Evolutionary conservation across 2,113 vertebrate genomes (phyloP).

Genomic region (Reinhardtius hippoglossoides): DNA sequence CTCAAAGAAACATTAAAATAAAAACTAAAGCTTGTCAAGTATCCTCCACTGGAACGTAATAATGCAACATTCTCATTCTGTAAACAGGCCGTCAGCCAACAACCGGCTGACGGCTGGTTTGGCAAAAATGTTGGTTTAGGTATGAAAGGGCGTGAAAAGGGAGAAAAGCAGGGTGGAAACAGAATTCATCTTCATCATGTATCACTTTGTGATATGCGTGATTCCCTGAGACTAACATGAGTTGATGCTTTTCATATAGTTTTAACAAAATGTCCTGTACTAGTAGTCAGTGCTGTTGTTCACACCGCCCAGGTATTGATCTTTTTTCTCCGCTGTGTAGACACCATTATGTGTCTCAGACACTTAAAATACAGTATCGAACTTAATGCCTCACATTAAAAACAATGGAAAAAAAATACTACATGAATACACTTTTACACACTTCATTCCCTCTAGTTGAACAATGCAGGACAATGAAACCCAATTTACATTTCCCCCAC

Average conservation of each 20-base stretch:
- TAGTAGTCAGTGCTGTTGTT: conserved; percentile 41
- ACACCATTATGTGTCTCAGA: conserved; percentile 54
- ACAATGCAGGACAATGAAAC: conserved; percentile 48
- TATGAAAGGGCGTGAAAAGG: conserved; percentile 80
- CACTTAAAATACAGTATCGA: conserved; percentile 68
- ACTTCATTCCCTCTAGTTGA: conserved; percentile 53
- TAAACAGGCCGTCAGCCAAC: conserved; percentile 91
- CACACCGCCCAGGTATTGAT: conserved; percentile 44
- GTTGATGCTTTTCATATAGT: conserved; percentile 58
- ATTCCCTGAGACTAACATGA: conserved; percentile 77
- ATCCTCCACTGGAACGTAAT: conserved; percentile 72
- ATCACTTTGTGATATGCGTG: conserved; percentile 64
- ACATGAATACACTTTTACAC: conserved; percentile 61
- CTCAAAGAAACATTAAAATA: conserved; percentile 39
- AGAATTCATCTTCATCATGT: conserved; percentile 52
- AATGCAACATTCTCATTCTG: conserved; percentile 87
- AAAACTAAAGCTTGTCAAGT: conserved; percentile 60
- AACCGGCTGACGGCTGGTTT: conserved; percentile 90
- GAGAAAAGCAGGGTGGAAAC: conserved; percentile 51
- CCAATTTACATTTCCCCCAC: conserved; percentile 77
- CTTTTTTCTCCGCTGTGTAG: conserved; percentile 38
- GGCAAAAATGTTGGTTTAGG: conserved; percentile 90
- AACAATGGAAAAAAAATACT: conserved; percentile 51
- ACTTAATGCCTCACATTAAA: conserved; percentile 69
- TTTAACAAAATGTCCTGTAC: conserved; percentile 49